Base-by-base conservation (phyloP, 2,797 vertebrate genomes). In the Lates japonicus region DNA sequence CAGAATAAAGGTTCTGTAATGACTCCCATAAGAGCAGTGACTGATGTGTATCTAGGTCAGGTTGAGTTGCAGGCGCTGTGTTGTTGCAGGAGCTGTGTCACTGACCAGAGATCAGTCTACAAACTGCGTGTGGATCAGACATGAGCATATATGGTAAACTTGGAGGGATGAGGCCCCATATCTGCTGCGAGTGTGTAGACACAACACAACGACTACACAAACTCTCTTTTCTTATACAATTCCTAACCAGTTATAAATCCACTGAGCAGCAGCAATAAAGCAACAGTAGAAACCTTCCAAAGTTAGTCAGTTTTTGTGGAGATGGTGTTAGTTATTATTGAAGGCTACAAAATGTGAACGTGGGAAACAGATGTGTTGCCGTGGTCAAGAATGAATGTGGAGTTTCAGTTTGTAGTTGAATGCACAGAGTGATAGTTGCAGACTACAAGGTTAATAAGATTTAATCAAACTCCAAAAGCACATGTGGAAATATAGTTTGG, bases 11-110 rank as follows among this genome's bases (percentile, higher is more conserved):
- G 69, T 44, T 25, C 55, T 76, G n/a, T 84, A 60, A 71, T 70
- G 60, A 54, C 25, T 88, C 83, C 63, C 44, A 2, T 35, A 63
- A 62, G 70, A 76, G 71, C 71, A 54, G 37, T 20, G 37, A 76
- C 59, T 74, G 62, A 64, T 80, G 69, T 83, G 74, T 76, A 88
- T 91, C 49, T 82, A 66, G 88, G 91, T 92, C 90, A 90, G 84
- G 57, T 49, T 65, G 75, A 83, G 59, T 41, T 48, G 64, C 57
- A 81, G 54, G 46, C 20, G 33, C 42, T 71, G 51, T 49, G 44
- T 67, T 46, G 20, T 16, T 81, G 35, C 25, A 55, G 63, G 19
- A 72, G 74, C 74, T 80, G 63, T 48, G 4, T 62, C 67, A 42
- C 44, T 54, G 65, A 61, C 67, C 39, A 35, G 31, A 69, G 9